These are phyloP conservation scores for Schizopygopsis malacanthus DNA, from an alignment of 2,797 vertebrate species.

Conservation along the genomic window DNA sequence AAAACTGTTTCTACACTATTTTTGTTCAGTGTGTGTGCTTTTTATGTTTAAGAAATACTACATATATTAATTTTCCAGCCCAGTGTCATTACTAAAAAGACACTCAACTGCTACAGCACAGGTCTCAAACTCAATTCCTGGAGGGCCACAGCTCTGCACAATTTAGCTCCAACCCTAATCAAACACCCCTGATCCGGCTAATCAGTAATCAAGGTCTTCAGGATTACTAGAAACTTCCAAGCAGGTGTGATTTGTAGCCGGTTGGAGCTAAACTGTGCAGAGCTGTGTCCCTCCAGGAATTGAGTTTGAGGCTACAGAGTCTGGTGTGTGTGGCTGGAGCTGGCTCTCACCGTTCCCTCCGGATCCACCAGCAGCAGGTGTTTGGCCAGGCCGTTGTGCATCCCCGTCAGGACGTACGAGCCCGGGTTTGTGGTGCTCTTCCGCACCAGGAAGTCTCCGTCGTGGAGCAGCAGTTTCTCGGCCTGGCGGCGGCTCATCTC, in stretches of 20 bases:
- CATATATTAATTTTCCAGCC: background rate
- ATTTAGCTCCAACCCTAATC: too few relatives aligned
- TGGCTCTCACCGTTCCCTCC: conserved; percentile 90
- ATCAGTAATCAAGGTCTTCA: too few relatives aligned
- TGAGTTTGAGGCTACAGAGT: too few relatives aligned
- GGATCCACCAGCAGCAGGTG: conserved; percentile 96
- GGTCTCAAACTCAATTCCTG: too few relatives aligned
- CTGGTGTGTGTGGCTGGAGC: background rate
- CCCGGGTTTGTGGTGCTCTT: conserved; percentile 95
- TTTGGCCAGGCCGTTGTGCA: conserved; percentile 93
- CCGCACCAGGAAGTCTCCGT: conserved; percentile 95
- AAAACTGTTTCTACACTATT: too few relatives aligned
- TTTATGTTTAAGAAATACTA: background rate
- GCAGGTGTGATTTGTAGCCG: too few relatives aligned
- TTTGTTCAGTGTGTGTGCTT: too few relatives aligned
- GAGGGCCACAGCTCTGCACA: too few relatives aligned
- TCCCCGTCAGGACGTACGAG: conserved; percentile 94
- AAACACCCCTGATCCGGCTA: too few relatives aligned
- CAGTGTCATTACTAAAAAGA: background rate
- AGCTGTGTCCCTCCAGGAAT: too few relatives aligned
- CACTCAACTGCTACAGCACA: background rate
- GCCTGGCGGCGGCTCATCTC: conserved; percentile 95
- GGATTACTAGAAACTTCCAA: too few relatives aligned
- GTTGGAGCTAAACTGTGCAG: too few relatives aligned
- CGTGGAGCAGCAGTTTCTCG: conserved; percentile 87